Conservation (phyloP, 2,888 invertebrate genomes). For the Chloromyia formosa region DNA sequence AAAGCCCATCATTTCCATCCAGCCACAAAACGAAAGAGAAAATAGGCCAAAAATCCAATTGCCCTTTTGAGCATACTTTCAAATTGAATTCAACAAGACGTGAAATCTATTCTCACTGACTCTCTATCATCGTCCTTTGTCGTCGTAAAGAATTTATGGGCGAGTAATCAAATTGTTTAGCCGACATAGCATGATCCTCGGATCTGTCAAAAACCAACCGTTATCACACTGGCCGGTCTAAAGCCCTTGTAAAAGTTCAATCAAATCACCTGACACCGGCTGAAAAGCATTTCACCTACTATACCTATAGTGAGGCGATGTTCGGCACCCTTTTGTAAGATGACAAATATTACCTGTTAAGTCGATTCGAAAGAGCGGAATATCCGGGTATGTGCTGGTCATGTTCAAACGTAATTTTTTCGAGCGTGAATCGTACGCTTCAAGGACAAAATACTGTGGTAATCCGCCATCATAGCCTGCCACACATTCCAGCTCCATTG, state of each 20-base stretch:
- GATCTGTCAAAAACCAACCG: too few relatives aligned
- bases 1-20: too few relatives aligned
- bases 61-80: too few relatives aligned
- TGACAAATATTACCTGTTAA: conserved; percentile 59
- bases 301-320: too few relatives aligned
- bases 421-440: conserved; percentile 80
- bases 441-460: conserved; percentile 83
- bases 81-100: too few relatives aligned
- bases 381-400: conserved; percentile 69
- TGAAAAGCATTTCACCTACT: neutral
- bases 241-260: conserved; percentile 1
- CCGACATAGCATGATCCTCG: too few relatives aligned
- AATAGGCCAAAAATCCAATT: too few relatives aligned
- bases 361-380: conserved; percentile 70
- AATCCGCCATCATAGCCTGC: conserved; percentile 90
- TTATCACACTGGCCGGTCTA: neutral
- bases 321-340: neutral
- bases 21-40: too few relatives aligned
- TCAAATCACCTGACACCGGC: neutral
- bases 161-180: too few relatives aligned
- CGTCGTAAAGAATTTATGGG: too few relatives aligned
- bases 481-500: conserved; percentile 83
- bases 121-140: too few relatives aligned
- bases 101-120: too few relatives aligned
- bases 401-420: conserved; percentile 76